Evolutionary conservation across 2,113 vertebrate species (phyloP).

Genomic region (Rhinolophus sinicus): DNA sequence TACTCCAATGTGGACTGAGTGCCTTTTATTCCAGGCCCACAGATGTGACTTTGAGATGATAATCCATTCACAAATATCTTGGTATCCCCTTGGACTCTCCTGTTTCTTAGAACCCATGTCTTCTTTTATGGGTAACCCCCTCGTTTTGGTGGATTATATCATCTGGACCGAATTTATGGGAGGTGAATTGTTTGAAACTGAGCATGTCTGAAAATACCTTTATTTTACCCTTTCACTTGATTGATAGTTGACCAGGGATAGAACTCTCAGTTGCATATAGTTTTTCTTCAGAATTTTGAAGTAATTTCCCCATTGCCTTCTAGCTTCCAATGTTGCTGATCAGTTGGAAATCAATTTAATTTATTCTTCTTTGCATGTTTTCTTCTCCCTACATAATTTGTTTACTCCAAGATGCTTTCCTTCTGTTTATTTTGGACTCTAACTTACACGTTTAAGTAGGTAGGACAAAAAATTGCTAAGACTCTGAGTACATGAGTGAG

Average conservation of each 20-base stretch:
- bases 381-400: background rate
- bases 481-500: background rate
- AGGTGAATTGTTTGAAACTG: background rate
- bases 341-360: background rate
- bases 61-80: background rate
- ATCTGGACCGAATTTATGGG: background rate
- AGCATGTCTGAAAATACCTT: background rate
- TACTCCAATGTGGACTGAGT: background rate
- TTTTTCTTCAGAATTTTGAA: background rate
- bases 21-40: background rate
- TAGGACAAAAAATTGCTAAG: background rate
- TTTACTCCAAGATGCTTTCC: background rate
- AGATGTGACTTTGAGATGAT: background rate
- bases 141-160: background rate
- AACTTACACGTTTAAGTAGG: background rate
- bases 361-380: background rate
- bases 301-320: background rate
- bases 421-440: background rate
- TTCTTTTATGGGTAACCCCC: background rate
- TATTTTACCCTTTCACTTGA: background rate
- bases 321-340: background rate
- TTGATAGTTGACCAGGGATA: background rate
- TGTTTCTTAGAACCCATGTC: background rate
- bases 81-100: background rate
- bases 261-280: background rate